Conservation (phyloP, 2,797 vertebrate species). For the Selene dorsalis region DNA sequence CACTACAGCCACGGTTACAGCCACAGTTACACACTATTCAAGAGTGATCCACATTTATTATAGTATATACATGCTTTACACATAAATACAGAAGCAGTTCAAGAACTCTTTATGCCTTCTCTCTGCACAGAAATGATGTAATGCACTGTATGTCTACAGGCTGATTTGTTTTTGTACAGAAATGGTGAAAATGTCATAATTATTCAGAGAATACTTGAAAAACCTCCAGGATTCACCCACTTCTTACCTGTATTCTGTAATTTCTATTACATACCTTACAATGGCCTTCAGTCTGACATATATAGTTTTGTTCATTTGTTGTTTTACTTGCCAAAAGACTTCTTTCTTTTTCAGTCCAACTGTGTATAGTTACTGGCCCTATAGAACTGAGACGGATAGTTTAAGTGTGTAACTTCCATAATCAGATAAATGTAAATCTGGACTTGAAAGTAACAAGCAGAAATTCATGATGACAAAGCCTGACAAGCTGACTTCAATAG, state of each 20-base stretch:
- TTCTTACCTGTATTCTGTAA: neutral
- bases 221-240: neutral
- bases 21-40: conserved; percentile 19
- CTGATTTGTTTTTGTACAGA: neutral
- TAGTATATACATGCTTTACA: neutral
- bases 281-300: conserved; percentile 17
- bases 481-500: conserved; percentile 40
- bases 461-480: conserved; percentile 37
- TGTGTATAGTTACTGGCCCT: too few relatives aligned
- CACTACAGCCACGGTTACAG: conserved; percentile 19
- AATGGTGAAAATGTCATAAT: neutral
- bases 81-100: neutral
- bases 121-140: neutral
- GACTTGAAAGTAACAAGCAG: conserved; percentile 8
- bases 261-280: neutral
- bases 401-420: neutral
- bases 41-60: neutral
- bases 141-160: neutral
- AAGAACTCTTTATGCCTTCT: neutral
- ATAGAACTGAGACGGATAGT: neutral
- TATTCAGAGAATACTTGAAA: conserved; percentile 14
- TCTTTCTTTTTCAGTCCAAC: neutral
- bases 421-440: conserved; percentile 1
- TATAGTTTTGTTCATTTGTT: too few relatives aligned
- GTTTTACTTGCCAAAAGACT: conserved; percentile 9